Percentiles rank a stretch among this genome's conserved stretches.
phyloP scores from a whole-genome alignment of 2,797 vertebrate species.

The Pogonophryne albipinna region DNA sequence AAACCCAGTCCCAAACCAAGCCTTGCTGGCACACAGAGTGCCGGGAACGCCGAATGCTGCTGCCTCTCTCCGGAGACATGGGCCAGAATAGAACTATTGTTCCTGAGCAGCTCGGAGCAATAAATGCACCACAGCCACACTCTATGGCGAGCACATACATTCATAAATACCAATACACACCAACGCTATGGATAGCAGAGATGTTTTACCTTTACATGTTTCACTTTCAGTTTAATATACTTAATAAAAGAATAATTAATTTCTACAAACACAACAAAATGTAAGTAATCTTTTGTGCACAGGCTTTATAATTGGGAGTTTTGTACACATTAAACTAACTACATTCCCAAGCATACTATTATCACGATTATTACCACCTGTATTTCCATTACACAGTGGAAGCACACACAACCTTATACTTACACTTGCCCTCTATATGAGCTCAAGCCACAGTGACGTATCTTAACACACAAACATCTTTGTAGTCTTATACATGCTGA shows the following conservation, averaged over 20 bases:
- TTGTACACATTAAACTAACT: constrained; percentile 15
- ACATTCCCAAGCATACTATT: constrained; percentile 18
- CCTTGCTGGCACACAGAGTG: constrained; percentile 79
- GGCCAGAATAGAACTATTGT: constrained; percentile 87
- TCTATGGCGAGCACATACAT: constrained; percentile 55
- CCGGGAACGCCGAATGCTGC: constrained; percentile 76
- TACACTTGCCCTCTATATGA: not conserved
- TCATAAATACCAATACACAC: constrained; percentile 34
- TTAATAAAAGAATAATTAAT: not conserved
- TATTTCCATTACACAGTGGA: constrained; percentile 1
- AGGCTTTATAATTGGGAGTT: constrained; percentile 9
- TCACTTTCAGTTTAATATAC: constrained; percentile 13
- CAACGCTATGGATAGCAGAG: not conserved
- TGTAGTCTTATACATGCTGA: not conserved
- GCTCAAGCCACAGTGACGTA: constrained; percentile 24
- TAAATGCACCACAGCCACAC: constrained; percentile 68
- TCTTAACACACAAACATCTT: not conserved
- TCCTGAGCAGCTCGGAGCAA: constrained; percentile 71
- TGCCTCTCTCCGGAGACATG: constrained; percentile 80
- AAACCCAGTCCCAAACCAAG: constrained; percentile 85
- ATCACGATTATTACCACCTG: constrained; percentile 23
- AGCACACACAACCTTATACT: constrained; percentile 17
- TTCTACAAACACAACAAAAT: not conserved
- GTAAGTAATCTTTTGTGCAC: not conserved
- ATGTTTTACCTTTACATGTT: constrained; percentile 10